Conservation (phyloP, 1,140 invertebrate species). For the Drosophila sucinea region DNA sequence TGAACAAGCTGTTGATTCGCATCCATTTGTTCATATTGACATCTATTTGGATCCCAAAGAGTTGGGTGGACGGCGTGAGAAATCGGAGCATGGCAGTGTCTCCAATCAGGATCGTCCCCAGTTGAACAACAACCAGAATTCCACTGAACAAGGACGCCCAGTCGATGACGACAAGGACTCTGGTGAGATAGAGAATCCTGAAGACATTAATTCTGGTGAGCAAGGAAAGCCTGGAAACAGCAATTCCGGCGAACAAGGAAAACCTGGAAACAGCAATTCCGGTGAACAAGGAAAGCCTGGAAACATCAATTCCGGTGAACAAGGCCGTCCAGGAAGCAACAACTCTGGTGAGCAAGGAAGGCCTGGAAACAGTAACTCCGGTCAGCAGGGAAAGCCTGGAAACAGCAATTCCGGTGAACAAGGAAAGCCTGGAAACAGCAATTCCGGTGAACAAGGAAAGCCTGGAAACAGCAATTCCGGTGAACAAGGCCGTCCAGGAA, state of each 20-base stretch:
- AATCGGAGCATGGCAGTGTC: background rate
- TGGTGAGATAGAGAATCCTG: too few species aligned
- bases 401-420: background rate
- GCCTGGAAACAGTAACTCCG: background rate
- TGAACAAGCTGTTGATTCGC: background rate
- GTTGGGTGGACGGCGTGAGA: background rate
- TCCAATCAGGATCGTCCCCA: background rate
- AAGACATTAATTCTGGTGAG: too few species aligned
- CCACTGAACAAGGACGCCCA: too few species aligned
- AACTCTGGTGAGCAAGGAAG: background rate
- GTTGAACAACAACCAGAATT: background rate
- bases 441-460: background rate
- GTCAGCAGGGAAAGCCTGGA: background rate
- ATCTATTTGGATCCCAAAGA: constrained; percentile 5
- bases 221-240: too few species aligned
- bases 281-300: too few species aligned
- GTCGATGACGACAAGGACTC: too few species aligned
- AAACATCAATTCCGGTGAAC: too few species aligned
- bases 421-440: background rate
- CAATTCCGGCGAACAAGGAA: too few species aligned
- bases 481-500: background rate
- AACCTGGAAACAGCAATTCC: too few species aligned
- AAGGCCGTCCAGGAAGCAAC: too few species aligned
- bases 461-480: background rate
- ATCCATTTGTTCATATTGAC: constrained; percentile 1